Evolutionary conservation across 2,113 vertebrate species (phyloP).

Genomic region (Tautogolabrus adspersus): DNA sequence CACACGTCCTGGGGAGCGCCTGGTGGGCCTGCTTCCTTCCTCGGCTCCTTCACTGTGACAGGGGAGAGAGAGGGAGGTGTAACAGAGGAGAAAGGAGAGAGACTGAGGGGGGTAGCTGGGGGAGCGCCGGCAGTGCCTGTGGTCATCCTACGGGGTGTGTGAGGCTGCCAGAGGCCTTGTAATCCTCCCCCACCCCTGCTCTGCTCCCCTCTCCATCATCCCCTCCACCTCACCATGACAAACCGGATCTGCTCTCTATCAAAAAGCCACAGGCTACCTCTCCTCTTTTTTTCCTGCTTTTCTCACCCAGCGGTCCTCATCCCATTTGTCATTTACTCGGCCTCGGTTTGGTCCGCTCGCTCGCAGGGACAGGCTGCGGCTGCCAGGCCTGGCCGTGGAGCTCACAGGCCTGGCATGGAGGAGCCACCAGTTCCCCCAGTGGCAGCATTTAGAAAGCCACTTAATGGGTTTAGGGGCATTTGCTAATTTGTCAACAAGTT

Average conservation of each 20-base stretch:
- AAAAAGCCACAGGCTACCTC: slow-evolving; percentile 66
- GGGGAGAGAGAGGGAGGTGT: neutral
- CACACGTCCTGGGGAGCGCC: slow-evolving; percentile 37
- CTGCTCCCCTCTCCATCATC: slow-evolving; percentile 50
- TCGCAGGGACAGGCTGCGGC: slow-evolving; percentile 15
- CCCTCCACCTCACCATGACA: slow-evolving; percentile 72
- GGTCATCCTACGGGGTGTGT: slow-evolving; percentile 49
- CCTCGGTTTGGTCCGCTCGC: slow-evolving; percentile 43
- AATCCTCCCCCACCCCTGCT: slow-evolving; percentile 48
- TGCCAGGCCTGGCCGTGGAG: slow-evolving; percentile 40
- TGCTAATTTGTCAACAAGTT: slow-evolving; percentile 77
- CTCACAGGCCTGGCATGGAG: slow-evolving; percentile 56
- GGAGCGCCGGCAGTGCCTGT: neutral
- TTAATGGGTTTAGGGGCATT: slow-evolving; percentile 73
- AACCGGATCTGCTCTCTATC: slow-evolving; percentile 76
- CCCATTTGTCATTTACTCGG: slow-evolving; percentile 57
- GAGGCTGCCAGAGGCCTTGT: slow-evolving; percentile 65
- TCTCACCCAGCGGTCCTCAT: slow-evolving; percentile 53
- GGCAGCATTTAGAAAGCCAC: slow-evolving; percentile 57
- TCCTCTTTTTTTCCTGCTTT: slow-evolving; percentile 33
- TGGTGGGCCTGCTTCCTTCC: slow-evolving; percentile 13
- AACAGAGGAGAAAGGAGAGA: too few relatives aligned
- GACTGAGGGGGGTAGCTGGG: neutral
- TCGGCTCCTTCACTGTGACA: slow-evolving; percentile 12
- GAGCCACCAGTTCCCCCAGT: slow-evolving; percentile 41